Conservation (phyloP, 2,113 vertebrate species). For the Bucco capensis region DNA sequence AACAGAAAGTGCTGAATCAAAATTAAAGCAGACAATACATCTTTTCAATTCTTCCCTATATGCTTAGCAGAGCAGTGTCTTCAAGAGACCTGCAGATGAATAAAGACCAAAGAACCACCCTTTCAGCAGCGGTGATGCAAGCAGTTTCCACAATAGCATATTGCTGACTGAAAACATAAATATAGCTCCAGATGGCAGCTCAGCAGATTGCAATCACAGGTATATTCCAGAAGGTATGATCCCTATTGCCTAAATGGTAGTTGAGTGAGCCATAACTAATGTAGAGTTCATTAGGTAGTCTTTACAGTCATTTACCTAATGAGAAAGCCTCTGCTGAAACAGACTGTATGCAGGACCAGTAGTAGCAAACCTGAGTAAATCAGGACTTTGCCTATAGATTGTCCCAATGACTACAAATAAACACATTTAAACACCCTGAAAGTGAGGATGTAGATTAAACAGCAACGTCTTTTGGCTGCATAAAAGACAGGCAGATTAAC, state of each 20-base stretch:
- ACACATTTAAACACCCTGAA: background rate
- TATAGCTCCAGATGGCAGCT: slow-evolving; percentile 15
- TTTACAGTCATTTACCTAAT: background rate
- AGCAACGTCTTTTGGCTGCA: background rate
- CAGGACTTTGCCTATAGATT: background rate
- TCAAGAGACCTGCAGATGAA: background rate
- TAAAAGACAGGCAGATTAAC: background rate
- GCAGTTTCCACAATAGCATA: background rate
- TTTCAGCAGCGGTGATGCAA: background rate
- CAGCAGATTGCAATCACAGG: background rate
- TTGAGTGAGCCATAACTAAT: slow-evolving; percentile 6
- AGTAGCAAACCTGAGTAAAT: background rate
- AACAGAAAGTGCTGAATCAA: background rate
- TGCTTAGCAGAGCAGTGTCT: background rate
- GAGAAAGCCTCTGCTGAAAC: background rate
- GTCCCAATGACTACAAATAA: background rate
- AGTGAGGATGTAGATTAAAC: background rate
- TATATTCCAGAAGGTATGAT: background rate
- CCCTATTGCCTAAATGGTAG: background rate
- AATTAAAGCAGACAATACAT: background rate
- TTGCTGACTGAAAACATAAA: background rate
- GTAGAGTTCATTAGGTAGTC: background rate
- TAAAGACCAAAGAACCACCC: background rate
- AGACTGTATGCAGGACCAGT: background rate
- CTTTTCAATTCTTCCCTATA: background rate